These are phyloP conservation scores for Unio pictorum DNA, from an alignment of 2,888 invertebrate species.

Conservation along the genomic window DNA sequence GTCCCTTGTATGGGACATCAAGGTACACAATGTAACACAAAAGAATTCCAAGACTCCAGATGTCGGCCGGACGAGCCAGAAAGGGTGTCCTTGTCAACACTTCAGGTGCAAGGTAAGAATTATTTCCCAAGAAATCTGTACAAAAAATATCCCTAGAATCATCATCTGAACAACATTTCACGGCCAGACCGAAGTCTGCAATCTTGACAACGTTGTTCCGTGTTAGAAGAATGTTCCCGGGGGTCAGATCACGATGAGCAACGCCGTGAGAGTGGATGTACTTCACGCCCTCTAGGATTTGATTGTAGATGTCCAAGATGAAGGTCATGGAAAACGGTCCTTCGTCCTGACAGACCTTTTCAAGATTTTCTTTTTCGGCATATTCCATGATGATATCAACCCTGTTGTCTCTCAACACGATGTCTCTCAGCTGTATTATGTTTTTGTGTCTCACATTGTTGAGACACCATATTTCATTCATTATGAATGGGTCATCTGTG, in stretches of 20 bases:
- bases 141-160: conserved; percentile 19
- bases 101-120: conserved; percentile 31
- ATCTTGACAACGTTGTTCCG: conserved; percentile 31
- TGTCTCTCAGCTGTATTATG: conserved; percentile 33
- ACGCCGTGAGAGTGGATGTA: conserved; percentile 36
- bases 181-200: conserved; percentile 44
- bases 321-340: conserved; percentile 8
- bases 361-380: conserved; percentile 40
- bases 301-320: conserved; percentile 23
- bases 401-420: conserved; percentile 18
- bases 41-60: conserved; percentile 43
- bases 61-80: conserved; percentile 32
- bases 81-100: conserved; percentile 26
- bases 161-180: conserved; percentile 16
- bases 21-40: conserved; percentile 28
- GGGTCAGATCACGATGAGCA: conserved; percentile 42
- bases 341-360: conserved; percentile 19
- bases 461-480: conserved; percentile 37
- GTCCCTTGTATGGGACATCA: conserved; percentile 22
- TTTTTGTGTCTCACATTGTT: conserved; percentile 35
- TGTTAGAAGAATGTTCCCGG: conserved; percentile 36
- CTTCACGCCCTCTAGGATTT: conserved; percentile 32
- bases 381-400: conserved; percentile 43
- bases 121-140: conserved; percentile 39
- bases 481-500: conserved; percentile 32